phyloP scores from a whole-genome alignment of 2,888 invertebrate species.

The Branchellion lobata region DNA sequence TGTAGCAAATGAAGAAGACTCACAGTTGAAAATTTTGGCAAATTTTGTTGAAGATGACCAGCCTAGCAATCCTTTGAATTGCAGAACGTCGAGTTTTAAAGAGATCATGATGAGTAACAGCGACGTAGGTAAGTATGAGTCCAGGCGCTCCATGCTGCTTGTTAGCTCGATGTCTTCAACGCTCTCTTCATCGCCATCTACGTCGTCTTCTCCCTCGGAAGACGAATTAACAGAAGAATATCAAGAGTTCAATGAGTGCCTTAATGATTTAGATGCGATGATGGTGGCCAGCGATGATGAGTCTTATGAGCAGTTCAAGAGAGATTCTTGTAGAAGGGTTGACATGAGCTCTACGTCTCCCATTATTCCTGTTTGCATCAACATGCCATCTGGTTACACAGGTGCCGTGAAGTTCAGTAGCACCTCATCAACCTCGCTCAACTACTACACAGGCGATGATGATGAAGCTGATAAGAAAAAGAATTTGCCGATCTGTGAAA shows the following conservation, averaged over 20 bases:
- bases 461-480: background rate
- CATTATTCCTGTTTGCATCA: background rate
- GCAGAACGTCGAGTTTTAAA: constrained; percentile 20
- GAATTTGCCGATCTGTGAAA: background rate
- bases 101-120: background rate
- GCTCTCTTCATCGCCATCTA: background rate
- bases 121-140: too few species aligned
- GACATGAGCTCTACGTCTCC: background rate
- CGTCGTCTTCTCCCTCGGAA: background rate
- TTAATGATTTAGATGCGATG: background rate
- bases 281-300: background rate
- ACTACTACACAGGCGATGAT: background rate
- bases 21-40: background rate
- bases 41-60: too few species aligned
- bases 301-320: background rate
- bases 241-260: background rate
- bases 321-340: background rate
- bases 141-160: background rate
- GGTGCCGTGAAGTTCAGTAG: background rate
- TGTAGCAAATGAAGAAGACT: background rate
- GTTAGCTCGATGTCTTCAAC: background rate
- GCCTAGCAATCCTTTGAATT: too few species aligned
- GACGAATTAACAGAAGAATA: background rate
- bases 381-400: background rate
- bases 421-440: background rate